A percentile compares a stretch with the other conserved stretches of the same genome.
Evolutionary conservation across 2,797 vertebrate genomes (phyloP).

Genomic region (Siniperca undulata): DNA sequence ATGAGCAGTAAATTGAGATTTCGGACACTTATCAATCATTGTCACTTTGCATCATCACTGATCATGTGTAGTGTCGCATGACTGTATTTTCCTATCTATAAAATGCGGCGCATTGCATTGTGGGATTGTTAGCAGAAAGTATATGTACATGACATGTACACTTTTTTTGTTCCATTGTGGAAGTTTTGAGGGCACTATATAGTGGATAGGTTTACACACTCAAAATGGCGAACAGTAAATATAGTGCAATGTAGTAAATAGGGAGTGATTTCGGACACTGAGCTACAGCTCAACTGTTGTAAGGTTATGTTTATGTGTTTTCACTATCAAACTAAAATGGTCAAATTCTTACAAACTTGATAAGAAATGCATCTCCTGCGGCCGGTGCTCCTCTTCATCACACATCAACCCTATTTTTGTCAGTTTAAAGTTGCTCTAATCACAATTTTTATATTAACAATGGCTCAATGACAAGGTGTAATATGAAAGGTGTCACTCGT

Average conservation of each 20-base stretch:
- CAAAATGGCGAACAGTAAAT: neutral
- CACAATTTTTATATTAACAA: neutral
- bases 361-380: neutral
- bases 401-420: too few species aligned
- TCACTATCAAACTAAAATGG: neutral
- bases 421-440: neutral
- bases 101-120: too few species aligned
- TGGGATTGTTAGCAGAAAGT: neutral
- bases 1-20: neutral
- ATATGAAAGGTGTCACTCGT: neutral
- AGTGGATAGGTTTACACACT: too few species aligned
- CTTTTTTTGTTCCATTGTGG: neutral
- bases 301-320: neutral
- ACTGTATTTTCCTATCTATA: too few species aligned
- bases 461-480: neutral
- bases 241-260: neutral
- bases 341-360: neutral
- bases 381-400: too few species aligned
- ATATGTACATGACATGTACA: neutral
- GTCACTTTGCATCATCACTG: slow-evolving; percentile 1
- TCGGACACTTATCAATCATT: neutral
- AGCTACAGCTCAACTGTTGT: neutral
- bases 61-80: neutral
- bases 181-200: neutral
- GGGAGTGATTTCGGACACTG: neutral